Evolutionary conservation across 2,888 invertebrate species (phyloP), one percentile per base, ranked within the genome.

Genomic region (Sipha maydis): DNA sequence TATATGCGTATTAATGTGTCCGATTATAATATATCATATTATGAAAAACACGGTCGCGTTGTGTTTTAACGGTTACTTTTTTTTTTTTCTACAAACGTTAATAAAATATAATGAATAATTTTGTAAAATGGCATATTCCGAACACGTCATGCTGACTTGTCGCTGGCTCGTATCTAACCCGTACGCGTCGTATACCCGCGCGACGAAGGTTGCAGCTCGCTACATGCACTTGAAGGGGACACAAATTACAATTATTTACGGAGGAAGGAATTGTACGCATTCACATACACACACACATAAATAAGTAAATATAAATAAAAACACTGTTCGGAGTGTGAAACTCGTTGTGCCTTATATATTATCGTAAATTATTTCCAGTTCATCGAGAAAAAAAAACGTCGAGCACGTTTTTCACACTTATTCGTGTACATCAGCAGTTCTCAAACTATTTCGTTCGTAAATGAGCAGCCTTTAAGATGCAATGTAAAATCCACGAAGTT

Each of bases 181-280:
- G 11, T 69, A 69, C 28, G 69, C 11, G 69, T 25, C 21, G 8
- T 28, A 25, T 28, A 69, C 56, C n/a, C 56, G 34, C 61, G 61
- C 79, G 79, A 48, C 83, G 71, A 71, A 41, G 69, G 69, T 83
- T 69, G 41, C 41, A 28, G n/a, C 48, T 14, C n/a, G 7, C 48
- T 54, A 41, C 41, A 9, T 9, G 41, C 41, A 41, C 71, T 73
- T 73, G 73, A 19, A 61, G 61, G 83, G 54, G 83, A 83, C 54
- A 73, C 83, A 83, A 83, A 83, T 71, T 69, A 82, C 82, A 48
- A 82, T 73, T 83, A 73, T 83, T 83, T 83, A 83, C 83, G 34
- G 71, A 54, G 31, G 83, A 28, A 54, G 28, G 38, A 71, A 61
- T 25, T 21, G 48, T 11, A 11, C 48, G 14, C 48, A 8, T 41